Percentiles rank a stretch among this genome's conserved stretches.
phyloP scores from a whole-genome alignment of 2,888 invertebrate genomes.

The Nipponacmea schrenckii region DNA sequence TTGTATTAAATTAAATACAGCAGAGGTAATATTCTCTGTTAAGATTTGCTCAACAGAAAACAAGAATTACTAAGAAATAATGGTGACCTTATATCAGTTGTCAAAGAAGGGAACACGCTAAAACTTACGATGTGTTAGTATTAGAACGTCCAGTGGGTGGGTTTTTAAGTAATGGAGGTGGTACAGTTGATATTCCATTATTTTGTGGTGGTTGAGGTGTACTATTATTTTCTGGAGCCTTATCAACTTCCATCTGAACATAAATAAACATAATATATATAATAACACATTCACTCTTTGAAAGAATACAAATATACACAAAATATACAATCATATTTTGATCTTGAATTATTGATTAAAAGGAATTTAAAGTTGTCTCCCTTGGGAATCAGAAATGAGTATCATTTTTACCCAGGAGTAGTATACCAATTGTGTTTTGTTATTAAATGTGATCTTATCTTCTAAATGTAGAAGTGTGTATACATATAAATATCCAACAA shows the following conservation, averaged over 20 bases:
- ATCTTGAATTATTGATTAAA: background rate
- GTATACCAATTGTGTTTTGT: no score
- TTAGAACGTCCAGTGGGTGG: constrained; percentile 24
- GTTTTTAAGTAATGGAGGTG: constrained; percentile 56
- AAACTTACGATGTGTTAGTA: background rate
- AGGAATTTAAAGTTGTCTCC: background rate
- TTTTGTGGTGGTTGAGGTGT: constrained; percentile 27
- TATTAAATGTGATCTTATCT: no score
- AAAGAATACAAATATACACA: constrained; percentile 9
- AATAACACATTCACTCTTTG: constrained; percentile 13
- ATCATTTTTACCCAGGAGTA: no score
- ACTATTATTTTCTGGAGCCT: constrained; percentile 31
- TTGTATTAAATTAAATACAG: no score
- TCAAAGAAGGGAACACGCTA: background rate
- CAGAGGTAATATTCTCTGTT: no score
- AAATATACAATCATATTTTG: background rate
- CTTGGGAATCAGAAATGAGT: background rate
- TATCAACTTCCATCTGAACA: constrained; percentile 50
- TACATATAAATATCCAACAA: no score
- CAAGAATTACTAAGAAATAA: no score
- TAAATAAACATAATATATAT: no score
- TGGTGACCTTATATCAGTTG: no score
- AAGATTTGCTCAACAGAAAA: no score
- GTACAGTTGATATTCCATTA: constrained; percentile 24
- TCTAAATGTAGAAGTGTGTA: no score